A percentile compares a stretch with the other conserved stretches of the same genome.
Conservation (phyloP, 2,797 vertebrate genomes). For the Epinephelus awoara region DNA sequence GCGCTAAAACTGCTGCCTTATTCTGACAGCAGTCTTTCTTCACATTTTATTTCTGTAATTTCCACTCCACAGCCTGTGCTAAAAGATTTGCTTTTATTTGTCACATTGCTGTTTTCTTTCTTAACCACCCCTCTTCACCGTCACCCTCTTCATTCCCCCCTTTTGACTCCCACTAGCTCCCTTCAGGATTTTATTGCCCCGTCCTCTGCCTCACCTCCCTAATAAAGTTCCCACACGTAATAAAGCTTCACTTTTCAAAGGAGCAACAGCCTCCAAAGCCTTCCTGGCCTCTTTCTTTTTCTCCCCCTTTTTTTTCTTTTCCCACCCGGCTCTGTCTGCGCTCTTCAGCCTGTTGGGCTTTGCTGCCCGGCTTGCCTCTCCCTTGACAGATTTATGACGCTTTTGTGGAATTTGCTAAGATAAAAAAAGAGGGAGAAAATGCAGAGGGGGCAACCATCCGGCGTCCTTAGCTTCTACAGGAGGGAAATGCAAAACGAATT, state of each 20-base stretch:
- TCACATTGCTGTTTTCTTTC: slow-evolving; percentile 50
- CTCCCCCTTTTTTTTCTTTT: slow-evolving; percentile 45
- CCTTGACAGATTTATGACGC: slow-evolving; percentile 86
- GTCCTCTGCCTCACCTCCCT: slow-evolving; percentile 76
- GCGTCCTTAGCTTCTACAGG: slow-evolving; percentile 35
- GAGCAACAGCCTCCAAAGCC: slow-evolving; percentile 78
- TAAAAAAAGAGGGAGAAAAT: slow-evolving; percentile 58
- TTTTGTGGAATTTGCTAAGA: slow-evolving; percentile 83
- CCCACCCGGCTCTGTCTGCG: slow-evolving; percentile 74
- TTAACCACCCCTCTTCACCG: slow-evolving; percentile 39
- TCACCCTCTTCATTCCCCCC: slow-evolving; percentile 42
- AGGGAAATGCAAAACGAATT: slow-evolving; percentile 57
- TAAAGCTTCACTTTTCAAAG: slow-evolving; percentile 86
- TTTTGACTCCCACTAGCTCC: slow-evolving; percentile 37
- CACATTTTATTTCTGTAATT: slow-evolving; percentile 45
- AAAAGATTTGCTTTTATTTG: slow-evolving; percentile 60
- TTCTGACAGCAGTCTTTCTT: slow-evolving; percentile 23
- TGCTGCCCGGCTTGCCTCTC: slow-evolving; percentile 57
- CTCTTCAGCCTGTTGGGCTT: slow-evolving; percentile 70
- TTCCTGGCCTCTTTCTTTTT: slow-evolving; percentile 65
- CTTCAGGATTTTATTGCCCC: slow-evolving; percentile 72
- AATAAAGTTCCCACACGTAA: slow-evolving; percentile 86
- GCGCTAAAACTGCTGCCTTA: slow-evolving; percentile 5
- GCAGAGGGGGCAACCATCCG: slow-evolving; percentile 51
- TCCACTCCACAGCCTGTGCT: slow-evolving; percentile 35